Base-by-base conservation (phyloP, 2,888 invertebrate species). In the Tetragonula carbonaria region DNA sequence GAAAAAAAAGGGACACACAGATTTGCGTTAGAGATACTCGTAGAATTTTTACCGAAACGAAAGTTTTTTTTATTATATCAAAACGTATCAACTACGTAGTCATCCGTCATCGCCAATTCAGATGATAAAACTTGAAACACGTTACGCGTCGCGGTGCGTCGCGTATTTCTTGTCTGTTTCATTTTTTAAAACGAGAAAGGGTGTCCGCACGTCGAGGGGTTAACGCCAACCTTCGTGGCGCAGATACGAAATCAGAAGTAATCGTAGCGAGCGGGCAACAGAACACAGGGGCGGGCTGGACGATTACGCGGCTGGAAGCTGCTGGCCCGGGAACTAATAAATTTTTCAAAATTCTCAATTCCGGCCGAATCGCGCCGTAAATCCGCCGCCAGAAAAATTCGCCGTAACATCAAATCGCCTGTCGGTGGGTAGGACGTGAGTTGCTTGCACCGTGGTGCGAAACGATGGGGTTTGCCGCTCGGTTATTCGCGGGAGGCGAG, bases 401-500 rank as follows among this genome's bases (percentile, higher is more conserved):
- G 38, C 79, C 77, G 73, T 73, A 73, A 38, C 66, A 77, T 74
- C 63, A 73, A 77, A 71, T 50, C 59, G 79, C 76, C 80, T 63
- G 76, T 74, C 76, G 74, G 73, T 68, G 55, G 45, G 78, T 63
- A 63, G 53, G 63, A 79, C 79, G 77, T 73, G 79, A 80, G 50
- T 59, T 72, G 77, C 76, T 57, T 50, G 51, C 63, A 28, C 33
- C 63, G 28, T 23, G 65, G 55, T 63, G 38, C 59, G 53, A 57
- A 65, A 23, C 74, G 63, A 67, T 28, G 65, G 50, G 78, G 45
- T 80, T 82, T 65, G 70, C 72, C 50, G 67, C 65, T 13, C 76
- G 75, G 79, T 86, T 81, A 80, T 80, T 73, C 79, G 81, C 76
- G 68, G 75, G 72, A 62, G 67, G 66, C 45, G 63, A 63, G n/a